Conservation (phyloP, 2,888 invertebrate genomes). For the Microplitis deprimator region DNA sequence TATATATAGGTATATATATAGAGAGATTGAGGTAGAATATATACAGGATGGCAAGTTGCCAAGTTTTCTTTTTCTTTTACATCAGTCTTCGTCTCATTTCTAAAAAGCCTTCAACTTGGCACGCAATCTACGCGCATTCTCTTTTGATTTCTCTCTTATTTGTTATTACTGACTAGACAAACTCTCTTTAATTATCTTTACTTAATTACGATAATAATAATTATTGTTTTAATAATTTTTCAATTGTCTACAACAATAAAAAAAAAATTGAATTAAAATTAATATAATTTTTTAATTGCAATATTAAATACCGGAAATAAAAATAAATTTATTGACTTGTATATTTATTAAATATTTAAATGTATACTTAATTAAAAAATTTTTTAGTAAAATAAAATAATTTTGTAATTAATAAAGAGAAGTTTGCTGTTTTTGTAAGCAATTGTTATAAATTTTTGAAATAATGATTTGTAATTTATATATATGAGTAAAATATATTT, state of each 20-base stretch:
- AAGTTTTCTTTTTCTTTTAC: background rate
- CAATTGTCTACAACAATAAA: background rate
- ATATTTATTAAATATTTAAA: background rate
- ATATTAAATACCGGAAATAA: background rate
- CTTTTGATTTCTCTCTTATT: constrained; percentile 16
- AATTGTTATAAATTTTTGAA: too few relatives aligned
- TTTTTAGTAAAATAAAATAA: too few relatives aligned
- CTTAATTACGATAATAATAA: background rate
- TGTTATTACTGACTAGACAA: constrained; percentile 16
- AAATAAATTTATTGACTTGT: background rate
- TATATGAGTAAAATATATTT: background rate
- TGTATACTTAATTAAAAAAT: too few relatives aligned
- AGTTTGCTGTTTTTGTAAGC: too few relatives aligned
- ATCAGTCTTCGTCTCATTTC: constrained; percentile 23
- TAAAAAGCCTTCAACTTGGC: constrained; percentile 29
- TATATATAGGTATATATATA: background rate
- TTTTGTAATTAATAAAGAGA: too few relatives aligned
- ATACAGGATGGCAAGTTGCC: constrained; percentile 19
- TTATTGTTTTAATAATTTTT: constrained; percentile 1
- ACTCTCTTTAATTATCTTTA: constrained; percentile 10
- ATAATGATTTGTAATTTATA: too few relatives aligned
- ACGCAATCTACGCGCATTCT: constrained; percentile 26
- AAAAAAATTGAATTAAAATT: background rate
- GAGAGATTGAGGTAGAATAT: background rate
- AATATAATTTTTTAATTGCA: background rate